Evolutionary conservation across 2,113 vertebrate species (phyloP).

Genomic region (Anolis carolinensis): DNA sequence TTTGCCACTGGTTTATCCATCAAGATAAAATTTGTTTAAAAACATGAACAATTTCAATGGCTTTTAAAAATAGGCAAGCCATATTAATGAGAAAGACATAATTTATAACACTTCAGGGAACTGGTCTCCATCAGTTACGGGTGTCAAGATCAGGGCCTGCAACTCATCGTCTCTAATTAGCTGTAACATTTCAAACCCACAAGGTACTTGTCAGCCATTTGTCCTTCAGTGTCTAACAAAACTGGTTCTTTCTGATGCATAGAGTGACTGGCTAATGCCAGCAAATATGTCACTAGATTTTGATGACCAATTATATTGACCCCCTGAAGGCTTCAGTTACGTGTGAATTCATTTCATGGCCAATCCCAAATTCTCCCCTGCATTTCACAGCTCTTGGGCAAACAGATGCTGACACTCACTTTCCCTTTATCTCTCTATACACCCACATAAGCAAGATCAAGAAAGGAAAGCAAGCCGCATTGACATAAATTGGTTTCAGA

Average conservation of each 20-base stretch:
- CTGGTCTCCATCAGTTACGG: background rate
- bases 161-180: background rate
- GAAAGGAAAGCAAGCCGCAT: background rate
- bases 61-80: background rate
- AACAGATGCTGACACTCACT: background rate
- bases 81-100: background rate
- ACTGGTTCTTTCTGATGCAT: background rate
- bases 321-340: background rate
- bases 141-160: background rate
- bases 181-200: background rate
- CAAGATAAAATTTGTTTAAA: background rate
- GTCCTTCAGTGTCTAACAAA: background rate
- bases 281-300: background rate
- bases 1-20: no score
- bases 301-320: conserved; percentile 21
- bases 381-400: conserved; percentile 4
- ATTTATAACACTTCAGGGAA: background rate
- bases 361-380: background rate
- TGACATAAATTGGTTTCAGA: background rate
- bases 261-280: conserved; percentile 6
- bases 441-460: background rate
- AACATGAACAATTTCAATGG: background rate
- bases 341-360: background rate
- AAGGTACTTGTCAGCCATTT: background rate
- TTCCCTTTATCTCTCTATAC: background rate